Evolutionary conservation across 2,113 vertebrate genomes (phyloP).

Genomic region (Pachypanchax playfairii): DNA sequence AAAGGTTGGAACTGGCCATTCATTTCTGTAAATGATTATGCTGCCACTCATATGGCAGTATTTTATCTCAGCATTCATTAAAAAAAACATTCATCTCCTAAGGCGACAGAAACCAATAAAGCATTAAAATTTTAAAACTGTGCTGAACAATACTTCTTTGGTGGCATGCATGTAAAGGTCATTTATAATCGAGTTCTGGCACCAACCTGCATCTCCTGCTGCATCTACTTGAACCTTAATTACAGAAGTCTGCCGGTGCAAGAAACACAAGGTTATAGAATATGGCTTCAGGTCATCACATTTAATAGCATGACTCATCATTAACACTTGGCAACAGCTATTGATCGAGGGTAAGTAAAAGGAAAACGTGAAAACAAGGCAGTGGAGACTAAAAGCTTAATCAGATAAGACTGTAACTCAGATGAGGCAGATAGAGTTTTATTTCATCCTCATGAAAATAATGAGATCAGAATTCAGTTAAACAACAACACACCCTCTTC

Average conservation of each 20-base stretch:
- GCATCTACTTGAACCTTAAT: constrained; percentile 55
- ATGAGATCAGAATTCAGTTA: too few relatives aligned
- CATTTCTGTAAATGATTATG: constrained; percentile 61
- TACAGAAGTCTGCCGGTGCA: constrained; percentile 39
- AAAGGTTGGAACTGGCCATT: constrained; percentile 23
- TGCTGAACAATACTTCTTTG: constrained; percentile 13
- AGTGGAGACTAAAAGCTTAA: constrained; percentile 56
- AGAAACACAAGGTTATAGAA: constrained; percentile 52
- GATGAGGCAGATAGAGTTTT: too few relatives aligned
- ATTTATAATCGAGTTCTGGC: constrained; percentile 52
- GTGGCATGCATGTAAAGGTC: constrained; percentile 6
- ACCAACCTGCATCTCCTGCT: constrained; percentile 16
- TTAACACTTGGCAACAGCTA: constrained; percentile 67
- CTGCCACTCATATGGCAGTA: constrained; percentile 47
- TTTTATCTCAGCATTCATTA: constrained; percentile 56
- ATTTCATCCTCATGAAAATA: too few relatives aligned
- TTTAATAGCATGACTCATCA: constrained; percentile 75
- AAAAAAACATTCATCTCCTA: constrained; percentile 53
- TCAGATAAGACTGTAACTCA: constrained; percentile 57
- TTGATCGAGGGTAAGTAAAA: constrained; percentile 67
- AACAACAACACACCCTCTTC: too few relatives aligned
- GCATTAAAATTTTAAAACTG: constrained; percentile 48
- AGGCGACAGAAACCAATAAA: constrained; percentile 43
- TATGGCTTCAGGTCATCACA: constrained; percentile 63
- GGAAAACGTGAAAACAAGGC: constrained; percentile 64